Percentiles rank a stretch among this genome's conserved stretches.
Evolutionary conservation across 2,113 vertebrate species (phyloP).

Genomic region (Peromyscus leucopus): DNA sequence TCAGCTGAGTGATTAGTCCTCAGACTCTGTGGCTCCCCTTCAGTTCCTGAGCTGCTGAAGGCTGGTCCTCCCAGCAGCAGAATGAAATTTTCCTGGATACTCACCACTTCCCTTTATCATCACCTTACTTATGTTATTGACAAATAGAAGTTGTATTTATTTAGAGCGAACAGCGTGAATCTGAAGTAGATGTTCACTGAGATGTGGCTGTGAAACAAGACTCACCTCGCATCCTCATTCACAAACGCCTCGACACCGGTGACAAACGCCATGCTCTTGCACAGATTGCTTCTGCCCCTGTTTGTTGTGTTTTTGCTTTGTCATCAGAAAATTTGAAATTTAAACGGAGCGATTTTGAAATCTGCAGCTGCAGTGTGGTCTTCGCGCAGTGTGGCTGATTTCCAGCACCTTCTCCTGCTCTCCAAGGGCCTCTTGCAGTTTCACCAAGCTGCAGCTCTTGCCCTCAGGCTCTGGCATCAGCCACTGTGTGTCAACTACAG

Average conservation of each 20-base stretch:
- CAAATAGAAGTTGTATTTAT: not conserved
- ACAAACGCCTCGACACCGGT: not conserved
- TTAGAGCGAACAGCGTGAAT: not conserved
- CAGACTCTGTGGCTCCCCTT: too few relatives aligned
- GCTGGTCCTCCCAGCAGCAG: not conserved
- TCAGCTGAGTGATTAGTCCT: not conserved
- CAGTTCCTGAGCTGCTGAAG: not conserved
- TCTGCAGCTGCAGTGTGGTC: not conserved
- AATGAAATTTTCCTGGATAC: not conserved
- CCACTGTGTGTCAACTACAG: not conserved
- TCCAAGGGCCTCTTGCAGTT: too few relatives aligned
- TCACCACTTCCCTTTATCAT: not conserved
- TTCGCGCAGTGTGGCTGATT: not conserved
- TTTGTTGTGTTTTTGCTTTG: not conserved
- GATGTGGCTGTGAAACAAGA: not conserved
- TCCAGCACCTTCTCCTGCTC: not conserved
- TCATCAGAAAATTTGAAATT: not conserved
- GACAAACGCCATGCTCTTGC: too few relatives aligned
- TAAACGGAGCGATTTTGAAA: not conserved
- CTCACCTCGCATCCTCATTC: not conserved
- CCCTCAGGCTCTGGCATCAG: not conserved
- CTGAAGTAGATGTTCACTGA: not conserved
- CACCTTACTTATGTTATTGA: not conserved
- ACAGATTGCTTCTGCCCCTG: not conserved
- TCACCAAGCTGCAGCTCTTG: not conserved